A percentile compares a stretch with the other conserved stretches of the same genome.
Conservation (phyloP, 2,113 vertebrate genomes). For the Podarcis muralis region DNA sequence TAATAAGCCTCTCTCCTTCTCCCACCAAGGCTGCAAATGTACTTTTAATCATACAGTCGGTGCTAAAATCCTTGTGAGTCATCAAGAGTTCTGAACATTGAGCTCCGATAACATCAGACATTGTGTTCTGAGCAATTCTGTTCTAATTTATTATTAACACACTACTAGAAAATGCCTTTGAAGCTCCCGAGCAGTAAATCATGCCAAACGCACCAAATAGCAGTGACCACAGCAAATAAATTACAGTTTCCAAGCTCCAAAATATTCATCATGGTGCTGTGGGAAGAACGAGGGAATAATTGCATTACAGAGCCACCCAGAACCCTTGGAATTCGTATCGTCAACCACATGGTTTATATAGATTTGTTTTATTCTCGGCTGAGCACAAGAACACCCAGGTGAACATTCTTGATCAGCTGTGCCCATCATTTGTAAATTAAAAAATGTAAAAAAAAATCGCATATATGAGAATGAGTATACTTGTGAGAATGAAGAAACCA, state of each 20-base stretch:
- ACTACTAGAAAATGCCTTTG: conserved; percentile 42
- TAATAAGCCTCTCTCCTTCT: neutral
- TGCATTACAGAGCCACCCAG: conserved; percentile 18
- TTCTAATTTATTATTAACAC: conserved; percentile 57
- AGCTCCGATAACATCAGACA: conserved; percentile 39
- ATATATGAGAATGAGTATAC: no score
- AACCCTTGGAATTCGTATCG: neutral
- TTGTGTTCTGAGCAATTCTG: conserved; percentile 27
- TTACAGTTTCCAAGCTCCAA: conserved; percentile 8
- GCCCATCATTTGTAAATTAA: no score
- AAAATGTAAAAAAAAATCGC: no score
- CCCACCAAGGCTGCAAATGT: conserved; percentile 22
- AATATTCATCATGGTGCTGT: conserved; percentile 24
- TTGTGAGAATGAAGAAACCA: no score
- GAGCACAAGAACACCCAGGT: conserved; percentile 31
- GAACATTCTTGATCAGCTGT: neutral
- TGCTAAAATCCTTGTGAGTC: conserved; percentile 27
- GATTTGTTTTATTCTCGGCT: conserved; percentile 38
- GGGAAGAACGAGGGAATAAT: conserved; percentile 14
- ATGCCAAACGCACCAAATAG: neutral
- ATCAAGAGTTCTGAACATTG: conserved; percentile 20
- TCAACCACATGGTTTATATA: conserved; percentile 27
- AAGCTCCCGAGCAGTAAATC: conserved; percentile 26
- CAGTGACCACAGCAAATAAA: conserved; percentile 42
- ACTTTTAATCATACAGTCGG: conserved; percentile 47